A percentile compares a stretch with the other conserved stretches of the same genome.
Evolutionary conservation across 2,113 vertebrate species (phyloP).

Genomic region (Ursus arctos): DNA sequence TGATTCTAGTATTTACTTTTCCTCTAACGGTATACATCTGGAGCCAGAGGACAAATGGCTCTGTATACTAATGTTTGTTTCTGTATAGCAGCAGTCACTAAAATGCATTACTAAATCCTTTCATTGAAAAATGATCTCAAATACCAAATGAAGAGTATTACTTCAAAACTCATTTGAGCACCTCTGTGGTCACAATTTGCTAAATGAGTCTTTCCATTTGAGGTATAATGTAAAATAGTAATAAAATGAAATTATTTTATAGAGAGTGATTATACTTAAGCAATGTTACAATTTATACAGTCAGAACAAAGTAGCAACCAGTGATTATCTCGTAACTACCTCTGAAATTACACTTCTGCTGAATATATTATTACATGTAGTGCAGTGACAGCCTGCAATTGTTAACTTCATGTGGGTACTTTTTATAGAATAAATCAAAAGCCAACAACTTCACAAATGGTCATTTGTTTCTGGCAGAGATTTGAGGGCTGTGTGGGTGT

Average conservation of each 20-base stretch:
- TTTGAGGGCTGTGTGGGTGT: slow-evolving; percentile 6
- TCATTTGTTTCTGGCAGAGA: slow-evolving; percentile 70
- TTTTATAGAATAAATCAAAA: slow-evolving; percentile 75
- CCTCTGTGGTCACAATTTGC: not conserved
- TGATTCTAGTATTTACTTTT: slow-evolving; percentile 44
- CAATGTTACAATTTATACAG: slow-evolving; percentile 35
- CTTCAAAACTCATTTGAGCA: slow-evolving; percentile 2
- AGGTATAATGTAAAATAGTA: slow-evolving; percentile 32
- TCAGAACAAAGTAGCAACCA: slow-evolving; percentile 14
- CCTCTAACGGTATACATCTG: slow-evolving; percentile 1
- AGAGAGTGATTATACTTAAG: slow-evolving; percentile 28
- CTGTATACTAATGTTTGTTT: not conserved
- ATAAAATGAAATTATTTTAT: slow-evolving; percentile 62
- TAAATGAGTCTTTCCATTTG: slow-evolving; percentile 30
- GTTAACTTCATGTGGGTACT: slow-evolving; percentile 51
- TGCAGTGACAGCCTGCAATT: not conserved
- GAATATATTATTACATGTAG: slow-evolving; percentile 52
- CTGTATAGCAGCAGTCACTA: not conserved
- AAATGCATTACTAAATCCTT: slow-evolving; percentile 5
- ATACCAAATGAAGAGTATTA: not conserved
- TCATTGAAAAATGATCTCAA: not conserved
- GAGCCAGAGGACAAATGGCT: not conserved
- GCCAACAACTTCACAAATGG: slow-evolving; percentile 36
- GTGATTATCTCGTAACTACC: slow-evolving; percentile 52
- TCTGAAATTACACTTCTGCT: slow-evolving; percentile 65